phyloP scores from a whole-genome alignment of 30 jellyfish, hydroid and myxozoan species.

The Cassiopea xamachana region DNA sequence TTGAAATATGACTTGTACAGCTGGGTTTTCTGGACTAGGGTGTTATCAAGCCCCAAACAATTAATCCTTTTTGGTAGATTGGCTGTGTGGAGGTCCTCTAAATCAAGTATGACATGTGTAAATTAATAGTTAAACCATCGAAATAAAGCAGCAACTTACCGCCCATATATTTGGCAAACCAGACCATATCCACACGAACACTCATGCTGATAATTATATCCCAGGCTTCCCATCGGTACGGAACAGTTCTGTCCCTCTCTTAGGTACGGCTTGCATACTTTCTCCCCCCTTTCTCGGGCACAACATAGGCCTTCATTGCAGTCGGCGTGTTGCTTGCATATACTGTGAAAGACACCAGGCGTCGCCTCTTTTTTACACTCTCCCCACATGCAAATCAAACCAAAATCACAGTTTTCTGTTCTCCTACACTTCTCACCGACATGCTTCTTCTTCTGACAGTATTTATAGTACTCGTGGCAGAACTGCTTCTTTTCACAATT shows the following conservation, averaged over 20 bases:
- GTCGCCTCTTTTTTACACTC: constrained; percentile 52
- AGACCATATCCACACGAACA: constrained; percentile 95
- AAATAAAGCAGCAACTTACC: constrained; percentile 11
- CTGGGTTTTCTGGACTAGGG: no score
- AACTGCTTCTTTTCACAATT: constrained; percentile 72
- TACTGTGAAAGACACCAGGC: constrained; percentile 56
- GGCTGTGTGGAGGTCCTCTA: no score
- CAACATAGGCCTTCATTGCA: constrained; percentile 93
- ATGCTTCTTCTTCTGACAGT: constrained; percentile 75
- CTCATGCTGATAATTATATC: constrained; percentile 45
- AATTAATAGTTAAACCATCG: no score
- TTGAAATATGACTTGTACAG: no score
- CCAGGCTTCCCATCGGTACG: constrained; percentile 68
- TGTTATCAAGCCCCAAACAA: no score
- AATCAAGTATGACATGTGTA: no score
- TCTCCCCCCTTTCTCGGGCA: constrained; percentile 83
- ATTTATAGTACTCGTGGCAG: constrained; percentile 83
- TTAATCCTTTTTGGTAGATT: no score
- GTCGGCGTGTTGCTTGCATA: constrained; percentile 84
- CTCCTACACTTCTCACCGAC: constrained; percentile 86
- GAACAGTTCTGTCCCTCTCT: constrained; percentile 84
- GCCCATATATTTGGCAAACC: constrained; percentile 64
- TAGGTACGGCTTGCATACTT: constrained; percentile 81
- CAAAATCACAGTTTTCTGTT: constrained; percentile 86
- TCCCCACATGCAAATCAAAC: constrained; percentile 90